Evolutionary conservation across 2,113 vertebrate genomes (phyloP), one percentile per base, ranked within the genome.

Genomic region (Syngnathus scovelli): DNA sequence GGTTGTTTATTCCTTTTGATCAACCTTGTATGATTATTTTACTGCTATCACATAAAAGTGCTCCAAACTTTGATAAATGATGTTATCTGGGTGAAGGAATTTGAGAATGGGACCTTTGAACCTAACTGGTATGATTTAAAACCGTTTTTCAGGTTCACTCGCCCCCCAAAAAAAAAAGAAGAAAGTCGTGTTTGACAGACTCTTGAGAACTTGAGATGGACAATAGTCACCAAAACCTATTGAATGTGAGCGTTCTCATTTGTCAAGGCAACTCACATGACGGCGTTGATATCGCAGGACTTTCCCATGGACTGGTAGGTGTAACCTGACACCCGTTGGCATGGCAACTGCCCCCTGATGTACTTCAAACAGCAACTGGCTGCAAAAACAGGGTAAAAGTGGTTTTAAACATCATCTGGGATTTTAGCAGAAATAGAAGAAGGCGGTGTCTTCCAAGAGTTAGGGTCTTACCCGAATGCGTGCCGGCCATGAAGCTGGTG

Each of bases 351-450:
- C 0, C 11, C 61, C 0, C 0, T 71, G 2, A 1, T 2, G 76
- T 89, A 91, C 4, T 1, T 76, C 49, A 90, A 21, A 61, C 90
- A 92, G 71, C 90, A 92, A 49, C 73, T 84, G 0, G 64, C 90
- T 92, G 52, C 6, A 49, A 61, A 71, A 12, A 74, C 71, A 18
- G 75, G 48, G 18, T 19, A 19, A 19, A 7, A 49, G 16, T 6
- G 18, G 16, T 7, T 49, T 7, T 7, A 38, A 37, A 59, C 7
- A 6, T 59, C 7, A 16, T 18, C 37, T 19, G 33, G 8, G 3
- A 58, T 56, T 27, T 33, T 19, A 2, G 11, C 10, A 61, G 13
- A 64, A 18, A 23, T 11, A 44, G 0, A 43, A 44, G 4, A 46
- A 46, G 23, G 7, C 61, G 2, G 27, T 33, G 27, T 33, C 27